phyloP scores from a whole-genome alignment of 1,140 invertebrate genomes.

The Delia radicum region DNA sequence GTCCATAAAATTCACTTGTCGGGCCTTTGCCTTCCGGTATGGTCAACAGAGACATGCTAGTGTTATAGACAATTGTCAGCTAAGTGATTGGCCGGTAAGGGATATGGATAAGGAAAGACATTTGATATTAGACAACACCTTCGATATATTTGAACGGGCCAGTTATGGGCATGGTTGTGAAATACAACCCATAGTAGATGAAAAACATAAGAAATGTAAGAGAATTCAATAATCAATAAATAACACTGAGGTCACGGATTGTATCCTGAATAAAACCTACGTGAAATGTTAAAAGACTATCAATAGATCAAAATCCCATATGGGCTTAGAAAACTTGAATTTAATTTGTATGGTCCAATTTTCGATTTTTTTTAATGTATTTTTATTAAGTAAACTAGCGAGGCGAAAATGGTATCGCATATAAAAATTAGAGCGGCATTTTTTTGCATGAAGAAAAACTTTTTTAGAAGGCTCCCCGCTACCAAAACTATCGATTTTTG shows the following conservation, averaged over 20 bases:
- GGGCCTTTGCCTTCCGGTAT: slow-evolving; percentile 75
- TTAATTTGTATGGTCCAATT: too few relatives aligned
- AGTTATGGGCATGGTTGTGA: slow-evolving; percentile 79
- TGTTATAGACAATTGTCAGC: slow-evolving; percentile 67
- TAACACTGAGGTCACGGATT: too few relatives aligned
- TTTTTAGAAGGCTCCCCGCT: too few relatives aligned
- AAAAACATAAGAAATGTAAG: slow-evolving; percentile 58
- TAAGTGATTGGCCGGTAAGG: slow-evolving; percentile 69
- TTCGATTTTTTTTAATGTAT: background rate
- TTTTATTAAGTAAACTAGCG: too few relatives aligned
- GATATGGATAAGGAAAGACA: slow-evolving; percentile 64
- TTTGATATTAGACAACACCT: slow-evolving; percentile 62
- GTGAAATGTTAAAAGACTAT: background rate
- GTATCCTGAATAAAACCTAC: too few relatives aligned
- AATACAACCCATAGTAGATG: slow-evolving; percentile 59
- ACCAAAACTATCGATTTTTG: too few relatives aligned
- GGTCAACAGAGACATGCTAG: slow-evolving; percentile 64
- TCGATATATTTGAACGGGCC: slow-evolving; percentile 74
- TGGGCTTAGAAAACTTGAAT: background rate
- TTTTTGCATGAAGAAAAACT: too few relatives aligned
- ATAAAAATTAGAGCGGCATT: too few relatives aligned
- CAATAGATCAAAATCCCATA: background rate
- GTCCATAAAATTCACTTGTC: slow-evolving; percentile 69
- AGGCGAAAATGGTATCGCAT: too few relatives aligned
- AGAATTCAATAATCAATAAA: too few relatives aligned